Evolutionary conservation across 2,888 invertebrate species (phyloP).

Genomic region (Ectobius pallidus): DNA sequence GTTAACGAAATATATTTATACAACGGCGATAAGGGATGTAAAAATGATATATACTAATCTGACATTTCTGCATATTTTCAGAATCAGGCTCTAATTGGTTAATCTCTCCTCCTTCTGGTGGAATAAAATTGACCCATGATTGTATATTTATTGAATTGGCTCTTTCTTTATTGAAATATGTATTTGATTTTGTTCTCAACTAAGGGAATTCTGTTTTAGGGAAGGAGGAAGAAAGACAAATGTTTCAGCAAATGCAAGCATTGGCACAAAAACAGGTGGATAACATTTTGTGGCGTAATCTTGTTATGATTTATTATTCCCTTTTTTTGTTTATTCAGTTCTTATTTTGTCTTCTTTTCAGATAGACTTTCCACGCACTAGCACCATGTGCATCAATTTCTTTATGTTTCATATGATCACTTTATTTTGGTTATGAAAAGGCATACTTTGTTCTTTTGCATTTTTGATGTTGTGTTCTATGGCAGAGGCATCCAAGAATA

Average conservation of each 20-base stretch:
- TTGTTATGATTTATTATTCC: slow-evolving; percentile 29
- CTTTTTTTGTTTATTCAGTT: slow-evolving; percentile 33
- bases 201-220: slow-evolving; percentile 66
- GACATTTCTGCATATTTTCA: slow-evolving; percentile 26
- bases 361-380: slow-evolving; percentile 36
- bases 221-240: slow-evolving; percentile 94
- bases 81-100: neutral
- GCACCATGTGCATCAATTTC: slow-evolving; percentile 34
- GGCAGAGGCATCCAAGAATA: slow-evolving; percentile 40
- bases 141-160: slow-evolving; percentile 31
- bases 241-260: slow-evolving; percentile 97
- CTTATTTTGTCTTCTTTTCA: slow-evolving; percentile 38
- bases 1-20: too few species aligned
- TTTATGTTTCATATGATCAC: neutral
- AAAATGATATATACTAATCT: slow-evolving; percentile 20
- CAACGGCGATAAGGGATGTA: too few species aligned
- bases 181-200: slow-evolving; percentile 33
- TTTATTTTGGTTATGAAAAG: slow-evolving; percentile 17
- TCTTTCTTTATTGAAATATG: slow-evolving; percentile 21
- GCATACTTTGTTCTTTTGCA: slow-evolving; percentile 30
- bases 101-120: slow-evolving; percentile 21
- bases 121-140: slow-evolving; percentile 4
- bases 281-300: slow-evolving; percentile 50
- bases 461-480: slow-evolving; percentile 35
- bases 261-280: slow-evolving; percentile 96